Base-by-base conservation (phyloP, 2,888 invertebrate species). In the Mythimna ferrago region DNA sequence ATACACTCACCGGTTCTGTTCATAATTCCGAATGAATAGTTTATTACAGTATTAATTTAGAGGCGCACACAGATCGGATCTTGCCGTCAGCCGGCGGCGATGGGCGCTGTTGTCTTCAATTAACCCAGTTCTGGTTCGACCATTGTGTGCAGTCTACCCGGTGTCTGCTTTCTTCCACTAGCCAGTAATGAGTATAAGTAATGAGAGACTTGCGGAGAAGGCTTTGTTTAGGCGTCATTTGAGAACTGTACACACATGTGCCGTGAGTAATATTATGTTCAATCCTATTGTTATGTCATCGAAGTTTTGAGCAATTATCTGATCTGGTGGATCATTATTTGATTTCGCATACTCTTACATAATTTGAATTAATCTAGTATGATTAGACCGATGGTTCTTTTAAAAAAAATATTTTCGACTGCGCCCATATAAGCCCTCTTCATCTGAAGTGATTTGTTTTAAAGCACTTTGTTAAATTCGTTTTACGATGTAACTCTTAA, bases 121-220 rank as follows among this genome's bases (percentile, higher is more conserved):
- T 96, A 95, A 95, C 95, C 95, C 93, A 95, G 91, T 93, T 95
- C 90, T 91, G 88, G 89, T 89, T 84, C 87, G 90, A 86, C 91
- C 93, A 94, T 94, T 95, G 95, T 95, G 89, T 91, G 85, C 88
- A 90, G 95, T 96, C 95, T 96, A 90, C 90, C 81, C 90, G 92
- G 92, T 94, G 95, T 95, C 95, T 96, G 94, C 95, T 96, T 95
- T 95, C 95, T 93, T 95, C 93, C 92, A 92, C 89, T 90, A 88
- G 87, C 86, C 82, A 89, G 89, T 92, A 91, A 92, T 92, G 91
- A 90, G 90, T 92, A 91, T 92, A 94, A 94, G 93, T 94, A 93
- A 92, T 92, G 92, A 89, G 90, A 90, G 89, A 88, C 89, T 85
- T 83, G 89, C 87, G 80, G 87, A 86, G 86, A 85, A 89, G 84